Conservation (phyloP, 2,888 invertebrate species). For the Myopa testacea region DNA sequence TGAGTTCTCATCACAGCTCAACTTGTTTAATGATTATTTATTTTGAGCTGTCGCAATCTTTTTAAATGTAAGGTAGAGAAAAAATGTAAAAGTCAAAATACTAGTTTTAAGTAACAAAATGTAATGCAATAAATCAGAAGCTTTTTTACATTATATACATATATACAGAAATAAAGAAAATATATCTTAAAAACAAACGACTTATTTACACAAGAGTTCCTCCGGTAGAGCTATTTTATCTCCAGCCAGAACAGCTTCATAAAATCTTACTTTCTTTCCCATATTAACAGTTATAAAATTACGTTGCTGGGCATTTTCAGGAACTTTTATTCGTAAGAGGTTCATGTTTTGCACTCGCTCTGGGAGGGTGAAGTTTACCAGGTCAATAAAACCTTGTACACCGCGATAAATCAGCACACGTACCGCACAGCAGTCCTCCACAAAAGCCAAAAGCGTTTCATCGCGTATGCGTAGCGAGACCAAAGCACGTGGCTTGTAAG, state of each 20-base stretch:
- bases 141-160: constrained; percentile 12
- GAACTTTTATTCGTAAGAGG: constrained; percentile 40
- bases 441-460: constrained; percentile 70
- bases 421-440: constrained; percentile 64
- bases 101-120: constrained; percentile 25
- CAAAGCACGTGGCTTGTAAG: constrained; percentile 70
- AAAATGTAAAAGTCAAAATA: constrained; percentile 23
- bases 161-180: neutral
- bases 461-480: constrained; percentile 64
- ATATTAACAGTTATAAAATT: constrained; percentile 20
- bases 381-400: constrained; percentile 64
- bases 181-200: neutral
- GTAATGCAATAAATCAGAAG: constrained; percentile 18
- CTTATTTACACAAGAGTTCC: neutral
- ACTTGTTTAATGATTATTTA: neutral
- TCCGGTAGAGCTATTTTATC: neutral
- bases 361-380: constrained; percentile 52
- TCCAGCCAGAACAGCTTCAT: constrained; percentile 23
- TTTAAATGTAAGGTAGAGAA: neutral
- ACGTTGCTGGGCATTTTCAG: neutral
- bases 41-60: neutral
- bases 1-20: too few species aligned
- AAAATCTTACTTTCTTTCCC: neutral
- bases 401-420: constrained; percentile 63
- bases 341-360: constrained; percentile 51